These are phyloP conservation scores for Enteromius viviparus DNA, from an alignment of 2,797 vertebrate genomes.

Conservation along the genomic window DNA sequence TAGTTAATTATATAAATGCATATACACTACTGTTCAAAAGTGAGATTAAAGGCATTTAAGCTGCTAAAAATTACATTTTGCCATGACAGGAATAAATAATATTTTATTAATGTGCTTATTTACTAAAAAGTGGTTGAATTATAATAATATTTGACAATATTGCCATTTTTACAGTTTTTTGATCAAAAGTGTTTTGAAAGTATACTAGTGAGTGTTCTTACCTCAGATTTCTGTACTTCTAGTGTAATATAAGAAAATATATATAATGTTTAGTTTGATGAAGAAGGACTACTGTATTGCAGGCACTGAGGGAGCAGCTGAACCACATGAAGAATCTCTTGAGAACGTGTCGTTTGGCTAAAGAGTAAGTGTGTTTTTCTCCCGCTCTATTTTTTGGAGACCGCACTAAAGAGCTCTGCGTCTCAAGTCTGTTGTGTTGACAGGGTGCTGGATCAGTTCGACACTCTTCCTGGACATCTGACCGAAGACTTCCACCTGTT, in stretches of 20 bases:
- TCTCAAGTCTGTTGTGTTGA: background rate
- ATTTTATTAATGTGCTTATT: too few relatives aligned
- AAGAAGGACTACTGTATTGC: background rate
- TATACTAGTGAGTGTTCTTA: too few relatives aligned
- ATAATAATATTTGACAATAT: too few relatives aligned
- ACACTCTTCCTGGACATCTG: constrained; percentile 88
- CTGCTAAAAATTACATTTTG: too few relatives aligned
- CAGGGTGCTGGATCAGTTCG: constrained; percentile 90
- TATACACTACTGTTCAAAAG: too few relatives aligned
- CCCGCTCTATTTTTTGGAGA: background rate
- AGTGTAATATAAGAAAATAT: background rate
- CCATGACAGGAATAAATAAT: too few relatives aligned
- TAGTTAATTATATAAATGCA: too few relatives aligned
- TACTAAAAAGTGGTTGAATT: too few relatives aligned
- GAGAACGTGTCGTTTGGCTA: constrained; percentile 92
- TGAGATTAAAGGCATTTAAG: too few relatives aligned
- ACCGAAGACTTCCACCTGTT: constrained; percentile 97
- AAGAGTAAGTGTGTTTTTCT: constrained; percentile 80
- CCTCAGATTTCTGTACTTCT: too few relatives aligned
- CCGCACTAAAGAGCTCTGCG: background rate
- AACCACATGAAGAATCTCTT: constrained; percentile 98
- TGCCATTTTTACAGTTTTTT: too few relatives aligned
- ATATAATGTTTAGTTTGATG: background rate
- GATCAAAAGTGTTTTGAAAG: too few relatives aligned
- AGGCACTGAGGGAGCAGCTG: constrained; percentile 91